A percentile compares a stretch with the other conserved stretches of the same genome.
These are phyloP conservation scores for Clupea harengus DNA, from an alignment of 2,113 vertebrate genomes.

Conservation along the genomic window DNA sequence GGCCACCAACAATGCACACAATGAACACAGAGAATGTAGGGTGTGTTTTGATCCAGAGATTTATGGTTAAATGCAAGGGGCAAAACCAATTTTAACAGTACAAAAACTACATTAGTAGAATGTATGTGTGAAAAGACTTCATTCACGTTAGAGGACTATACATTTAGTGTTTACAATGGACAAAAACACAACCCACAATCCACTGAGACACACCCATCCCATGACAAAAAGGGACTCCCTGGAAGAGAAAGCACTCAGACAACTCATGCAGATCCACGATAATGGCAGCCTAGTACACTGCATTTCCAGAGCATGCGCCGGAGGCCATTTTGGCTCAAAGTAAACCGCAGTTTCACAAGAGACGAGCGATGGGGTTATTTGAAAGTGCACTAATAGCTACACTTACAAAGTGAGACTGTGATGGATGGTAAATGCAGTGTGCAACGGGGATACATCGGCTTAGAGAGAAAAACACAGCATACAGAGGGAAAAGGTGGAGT, in stretches of 20 bases:
- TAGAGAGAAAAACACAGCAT: conserved; percentile 47
- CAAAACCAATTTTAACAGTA: background rate
- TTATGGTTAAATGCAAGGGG: background rate
- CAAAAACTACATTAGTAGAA: background rate
- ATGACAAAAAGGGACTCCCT: conserved; percentile 11
- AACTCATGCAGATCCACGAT: conserved; percentile 35
- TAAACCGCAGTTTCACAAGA: background rate
- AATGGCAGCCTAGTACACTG: conserved; percentile 33
- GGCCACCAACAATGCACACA: conserved; percentile 25
- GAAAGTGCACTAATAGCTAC: conserved; percentile 3
- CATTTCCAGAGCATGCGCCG: conserved; percentile 39
- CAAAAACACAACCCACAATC: conserved; percentile 45
- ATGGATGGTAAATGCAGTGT: conserved; percentile 72
- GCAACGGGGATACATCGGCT: conserved; percentile 70
- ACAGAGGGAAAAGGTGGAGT: background rate
- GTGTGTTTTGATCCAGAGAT: conserved; percentile 44
- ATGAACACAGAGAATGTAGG: conserved; percentile 17
- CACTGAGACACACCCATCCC: conserved; percentile 26
- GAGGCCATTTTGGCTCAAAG: conserved; percentile 25
- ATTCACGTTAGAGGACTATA: background rate
- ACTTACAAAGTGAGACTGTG: conserved; percentile 5
- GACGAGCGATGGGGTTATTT: conserved; percentile 34
- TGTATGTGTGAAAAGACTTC: background rate
- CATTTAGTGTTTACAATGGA: conserved; percentile 24
- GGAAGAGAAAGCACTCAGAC: conserved; percentile 18